Base-by-base conservation (phyloP, 1,140 invertebrate species). In the Drosophila eugracilis region DNA sequence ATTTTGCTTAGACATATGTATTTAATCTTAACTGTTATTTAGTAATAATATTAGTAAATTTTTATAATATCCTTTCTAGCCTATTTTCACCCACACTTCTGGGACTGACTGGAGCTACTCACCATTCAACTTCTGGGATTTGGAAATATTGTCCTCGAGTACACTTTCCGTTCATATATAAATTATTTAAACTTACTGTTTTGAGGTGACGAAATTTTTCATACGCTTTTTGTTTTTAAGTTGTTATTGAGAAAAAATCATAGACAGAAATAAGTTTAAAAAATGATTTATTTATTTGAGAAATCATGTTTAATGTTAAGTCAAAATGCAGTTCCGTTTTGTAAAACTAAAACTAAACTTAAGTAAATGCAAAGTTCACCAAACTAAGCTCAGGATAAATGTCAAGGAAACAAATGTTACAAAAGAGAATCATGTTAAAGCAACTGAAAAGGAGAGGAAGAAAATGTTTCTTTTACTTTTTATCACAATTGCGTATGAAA, bases 401-500 rank as follows among this genome's bases (percentile, higher is more conserved):
- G 54, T 63, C 32, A 21, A 89, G 84, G 84, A 89, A 89, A 78
- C 84, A 89, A 74, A 89, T 89, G 84, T 89, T 89, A 89, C 84
- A 89, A 89, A 75, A 89, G 84, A 74, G 62, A 75, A 62, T 74
- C 73, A 39, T 55, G 58, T 58, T 47, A 66, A 41, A 55, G 14
- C 50, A 55, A 69, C 34, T 54, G 24, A 44, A 39, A 54, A 48
- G 24, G 10, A 47, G 30, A 52, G 30, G 42, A 71, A 39, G 14
- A 47, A 58, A 65, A 66, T 34, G 34, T 39, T 30, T 72, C 85
- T 75, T 72, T 89, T 75, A 90, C 69, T 90, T 90, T 90, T 90
- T 90, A 90, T 90, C 89, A 90, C 89, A 90, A 90, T 90, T 90
- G 78, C 89, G 89, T 89, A 90, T 90, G 89, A 90, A 90, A 85